Evolutionary conservation across 2,797 vertebrate genomes (phyloP).

Genomic region (Lacerta viridis): DNA sequence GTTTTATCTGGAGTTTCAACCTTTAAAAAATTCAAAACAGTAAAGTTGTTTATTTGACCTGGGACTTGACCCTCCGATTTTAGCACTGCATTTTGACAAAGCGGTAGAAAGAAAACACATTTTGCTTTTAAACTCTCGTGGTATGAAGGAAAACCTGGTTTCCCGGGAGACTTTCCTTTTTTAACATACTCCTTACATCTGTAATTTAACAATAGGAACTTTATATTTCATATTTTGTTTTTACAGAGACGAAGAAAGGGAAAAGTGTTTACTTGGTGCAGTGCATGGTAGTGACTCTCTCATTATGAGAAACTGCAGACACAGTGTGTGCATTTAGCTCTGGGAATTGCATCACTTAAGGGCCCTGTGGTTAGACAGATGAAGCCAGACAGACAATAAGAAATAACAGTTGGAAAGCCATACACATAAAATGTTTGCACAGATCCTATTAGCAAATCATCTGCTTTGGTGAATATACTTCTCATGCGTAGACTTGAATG

Average conservation of each 20-base stretch:
- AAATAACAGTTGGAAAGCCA: constrained; percentile 67
- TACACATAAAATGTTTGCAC: constrained; percentile 54
- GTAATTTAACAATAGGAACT: constrained; percentile 70
- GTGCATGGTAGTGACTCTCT: constrained; percentile 64
- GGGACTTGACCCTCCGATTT: constrained; percentile 79
- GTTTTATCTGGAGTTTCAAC: constrained; percentile 84
- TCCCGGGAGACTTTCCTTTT: constrained; percentile 62
- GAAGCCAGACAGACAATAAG: constrained; percentile 72
- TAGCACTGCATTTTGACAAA: constrained; percentile 78
- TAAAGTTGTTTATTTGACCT: constrained; percentile 86
- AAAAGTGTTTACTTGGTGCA: constrained; percentile 73
- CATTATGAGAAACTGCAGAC: constrained; percentile 66
- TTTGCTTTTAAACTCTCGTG: constrained; percentile 74
- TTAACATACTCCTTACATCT: constrained; percentile 74
- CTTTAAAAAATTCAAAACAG: constrained; percentile 86
- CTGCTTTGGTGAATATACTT: constrained; percentile 48
- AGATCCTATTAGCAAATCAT: constrained; percentile 60
- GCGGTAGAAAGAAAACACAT: constrained; percentile 81
- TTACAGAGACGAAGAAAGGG: constrained; percentile 76
- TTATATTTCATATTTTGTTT: constrained; percentile 70
- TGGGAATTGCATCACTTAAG: constrained; percentile 75
- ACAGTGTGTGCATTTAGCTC: constrained; percentile 66
- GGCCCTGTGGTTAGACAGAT: constrained; percentile 74
- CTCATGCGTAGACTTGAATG: not conserved
- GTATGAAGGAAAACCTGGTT: constrained; percentile 73